Conservation (phyloP, 2,113 vertebrate species). For the Zeus faber region DNA sequence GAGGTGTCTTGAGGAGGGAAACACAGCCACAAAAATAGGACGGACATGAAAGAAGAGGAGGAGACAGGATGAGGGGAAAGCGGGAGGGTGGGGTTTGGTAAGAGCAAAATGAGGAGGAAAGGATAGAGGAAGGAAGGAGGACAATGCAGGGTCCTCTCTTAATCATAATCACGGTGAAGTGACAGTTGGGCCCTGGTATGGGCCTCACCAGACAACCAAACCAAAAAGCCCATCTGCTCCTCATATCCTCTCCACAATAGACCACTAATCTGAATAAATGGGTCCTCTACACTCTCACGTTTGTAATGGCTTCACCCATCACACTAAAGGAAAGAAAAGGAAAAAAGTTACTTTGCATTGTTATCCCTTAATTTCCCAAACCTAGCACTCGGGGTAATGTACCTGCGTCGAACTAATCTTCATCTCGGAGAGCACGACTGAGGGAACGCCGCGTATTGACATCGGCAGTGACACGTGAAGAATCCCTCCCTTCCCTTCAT, state of each 20-base stretch:
- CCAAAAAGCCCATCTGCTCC: slow-evolving; percentile 65
- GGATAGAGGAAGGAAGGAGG: slow-evolving; percentile 11
- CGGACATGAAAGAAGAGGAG: background rate
- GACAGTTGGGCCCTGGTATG: slow-evolving; percentile 38
- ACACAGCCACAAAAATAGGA: too few relatives aligned
- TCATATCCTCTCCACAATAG: slow-evolving; percentile 52
- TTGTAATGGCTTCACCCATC: slow-evolving; percentile 42
- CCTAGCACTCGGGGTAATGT: too few relatives aligned
- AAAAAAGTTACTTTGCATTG: background rate
- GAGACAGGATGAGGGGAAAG: background rate
- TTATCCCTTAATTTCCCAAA: too few relatives aligned
- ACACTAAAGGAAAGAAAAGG: slow-evolving; percentile 22
- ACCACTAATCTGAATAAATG: slow-evolving; percentile 75
- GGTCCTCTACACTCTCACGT: slow-evolving; percentile 37
- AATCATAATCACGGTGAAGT: slow-evolving; percentile 69
- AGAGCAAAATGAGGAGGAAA: background rate
- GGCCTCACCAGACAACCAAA: slow-evolving; percentile 40
- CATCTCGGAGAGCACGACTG: background rate
- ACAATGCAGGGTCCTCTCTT: slow-evolving; percentile 50
- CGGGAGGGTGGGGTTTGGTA: background rate
- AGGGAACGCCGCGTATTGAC: too few relatives aligned
- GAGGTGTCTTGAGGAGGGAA: too few relatives aligned
- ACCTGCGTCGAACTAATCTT: too few relatives aligned
- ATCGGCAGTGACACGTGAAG: too few relatives aligned
- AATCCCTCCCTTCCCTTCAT: too few relatives aligned